Conservation (phyloP, 2,797 vertebrate genomes). For the Enteromius trimaculatus region DNA sequence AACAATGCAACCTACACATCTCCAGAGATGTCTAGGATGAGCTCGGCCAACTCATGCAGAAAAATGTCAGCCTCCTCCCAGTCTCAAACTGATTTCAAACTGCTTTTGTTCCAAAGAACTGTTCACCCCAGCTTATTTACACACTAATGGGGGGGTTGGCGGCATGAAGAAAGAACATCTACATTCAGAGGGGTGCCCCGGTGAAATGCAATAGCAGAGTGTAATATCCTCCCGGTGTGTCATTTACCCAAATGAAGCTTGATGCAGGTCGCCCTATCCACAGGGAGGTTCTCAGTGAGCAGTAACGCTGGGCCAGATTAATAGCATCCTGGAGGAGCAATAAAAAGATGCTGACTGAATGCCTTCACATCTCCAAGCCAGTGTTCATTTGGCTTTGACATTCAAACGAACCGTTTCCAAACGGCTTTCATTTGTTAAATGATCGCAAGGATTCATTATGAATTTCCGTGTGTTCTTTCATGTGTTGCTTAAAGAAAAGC, state of each 20-base stretch:
- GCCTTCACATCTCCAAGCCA: conserved; percentile 9
- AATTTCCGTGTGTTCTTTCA: conserved; percentile 49
- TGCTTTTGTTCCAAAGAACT: conserved; percentile 19
- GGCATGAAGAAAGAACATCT: conserved; percentile 15
- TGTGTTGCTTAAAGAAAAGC: conserved; percentile 52
- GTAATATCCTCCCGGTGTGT: conserved; percentile 49
- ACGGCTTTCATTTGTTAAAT: background rate
- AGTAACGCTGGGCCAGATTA: conserved; percentile 50
- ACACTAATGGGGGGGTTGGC: conserved; percentile 14
- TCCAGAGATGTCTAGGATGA: conserved; percentile 21
- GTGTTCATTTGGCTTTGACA: conserved; percentile 43
- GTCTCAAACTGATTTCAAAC: conserved; percentile 14
- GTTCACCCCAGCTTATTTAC: conserved; percentile 42
- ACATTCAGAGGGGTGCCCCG: conserved; percentile 35
- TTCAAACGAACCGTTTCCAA: conserved; percentile 45
- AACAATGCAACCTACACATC: conserved; percentile 34
- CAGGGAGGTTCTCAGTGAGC: conserved; percentile 35
- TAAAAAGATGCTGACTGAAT: conserved; percentile 51
- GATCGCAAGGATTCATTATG: background rate
- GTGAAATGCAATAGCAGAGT: conserved; percentile 39
- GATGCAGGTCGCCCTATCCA: conserved; percentile 30
- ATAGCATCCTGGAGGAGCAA: conserved; percentile 46
- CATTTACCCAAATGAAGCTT: conserved; percentile 43
- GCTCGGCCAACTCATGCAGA: conserved; percentile 41
- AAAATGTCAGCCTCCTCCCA: conserved; percentile 29